Conservation (phyloP, 1,140 invertebrate species). For the Drosophila asahinai region DNA sequence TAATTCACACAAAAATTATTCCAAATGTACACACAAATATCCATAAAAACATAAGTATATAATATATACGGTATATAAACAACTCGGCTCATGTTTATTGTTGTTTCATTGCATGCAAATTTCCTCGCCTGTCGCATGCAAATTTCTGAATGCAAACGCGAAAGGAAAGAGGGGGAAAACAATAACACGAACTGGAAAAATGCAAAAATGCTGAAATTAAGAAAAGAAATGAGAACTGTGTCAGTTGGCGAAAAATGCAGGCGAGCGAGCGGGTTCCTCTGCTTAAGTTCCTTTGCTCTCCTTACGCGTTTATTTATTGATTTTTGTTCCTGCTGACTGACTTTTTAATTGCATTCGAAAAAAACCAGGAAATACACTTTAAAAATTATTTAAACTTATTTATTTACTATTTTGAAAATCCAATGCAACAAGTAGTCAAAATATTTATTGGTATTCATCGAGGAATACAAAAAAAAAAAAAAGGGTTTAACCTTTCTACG, state of each 20-base stretch:
- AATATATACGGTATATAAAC: slow-evolving; percentile 20
- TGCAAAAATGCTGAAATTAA: slow-evolving; percentile 37
- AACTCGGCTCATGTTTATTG: slow-evolving; percentile 39
- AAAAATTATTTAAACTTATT: background rate
- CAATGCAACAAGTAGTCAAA: background rate
- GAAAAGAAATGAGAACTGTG: slow-evolving; percentile 38
- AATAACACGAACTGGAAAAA: slow-evolving; percentile 23
- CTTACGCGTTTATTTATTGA: slow-evolving; percentile 35
- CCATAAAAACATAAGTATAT: slow-evolving; percentile 9
- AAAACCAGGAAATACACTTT: background rate
- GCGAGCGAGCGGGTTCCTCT: background rate
- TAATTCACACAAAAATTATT: slow-evolving; percentile 3
- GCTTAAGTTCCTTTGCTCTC: background rate
- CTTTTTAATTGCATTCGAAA: slow-evolving; percentile 36
- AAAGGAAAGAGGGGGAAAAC: slow-evolving; percentile 32
- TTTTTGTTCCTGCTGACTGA: slow-evolving; percentile 28
- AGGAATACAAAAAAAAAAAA: too few relatives aligned
- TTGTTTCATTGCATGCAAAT: slow-evolving; percentile 46
- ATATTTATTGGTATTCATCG: background rate
- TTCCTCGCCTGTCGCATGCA: slow-evolving; percentile 40
- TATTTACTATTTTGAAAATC: too few relatives aligned
- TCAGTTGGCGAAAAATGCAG: slow-evolving; percentile 19
- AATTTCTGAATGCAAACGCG: slow-evolving; percentile 30
- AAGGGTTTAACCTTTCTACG: too few relatives aligned
- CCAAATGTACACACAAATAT: background rate